Conservation (phyloP, 2,797 vertebrate genomes). For the Decapterus maruadsi region DNA sequence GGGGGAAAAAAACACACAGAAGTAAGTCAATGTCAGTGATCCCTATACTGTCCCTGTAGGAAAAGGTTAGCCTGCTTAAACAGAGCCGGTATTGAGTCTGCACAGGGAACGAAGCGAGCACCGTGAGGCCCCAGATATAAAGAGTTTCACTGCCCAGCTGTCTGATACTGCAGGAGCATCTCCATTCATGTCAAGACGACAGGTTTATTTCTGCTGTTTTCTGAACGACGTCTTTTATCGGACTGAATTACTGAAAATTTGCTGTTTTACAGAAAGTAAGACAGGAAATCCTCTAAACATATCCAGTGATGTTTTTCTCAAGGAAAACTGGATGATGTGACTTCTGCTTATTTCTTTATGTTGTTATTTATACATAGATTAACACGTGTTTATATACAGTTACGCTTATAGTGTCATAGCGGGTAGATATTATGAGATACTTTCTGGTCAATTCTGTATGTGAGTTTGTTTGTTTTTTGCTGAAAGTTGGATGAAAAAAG, state of each 20-base stretch:
- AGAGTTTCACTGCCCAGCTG: constrained; percentile 6
- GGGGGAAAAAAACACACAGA: constrained; percentile 6
- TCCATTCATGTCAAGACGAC: constrained; percentile 14
- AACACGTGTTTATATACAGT: constrained; percentile 11
- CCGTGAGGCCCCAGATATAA: constrained; percentile 9
- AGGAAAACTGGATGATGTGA: neutral
- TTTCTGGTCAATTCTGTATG: neutral
- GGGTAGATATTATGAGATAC: neutral
- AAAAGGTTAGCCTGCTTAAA: constrained; percentile 39
- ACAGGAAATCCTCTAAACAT: constrained; percentile 21
- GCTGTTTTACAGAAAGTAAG: constrained; percentile 27
- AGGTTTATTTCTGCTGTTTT: constrained; percentile 51
- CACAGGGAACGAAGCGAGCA: neutral
- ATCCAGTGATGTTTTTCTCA: neutral
- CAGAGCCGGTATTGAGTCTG: constrained; percentile 32
- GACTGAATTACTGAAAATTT: constrained; percentile 59
- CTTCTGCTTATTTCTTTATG: constrained; percentile 27
- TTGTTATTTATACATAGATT: constrained; percentile 22
- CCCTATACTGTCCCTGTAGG: constrained; percentile 30
- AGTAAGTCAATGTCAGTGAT: constrained; percentile 30
- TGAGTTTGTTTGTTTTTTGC: neutral
- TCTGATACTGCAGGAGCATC: constrained; percentile 21
- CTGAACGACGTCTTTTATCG: constrained; percentile 66
- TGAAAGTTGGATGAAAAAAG: neutral
- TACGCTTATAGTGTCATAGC: neutral